phyloP scores from a whole-genome alignment of 2,113 vertebrate genomes.

The Acanthochromis polyacanthus region DNA sequence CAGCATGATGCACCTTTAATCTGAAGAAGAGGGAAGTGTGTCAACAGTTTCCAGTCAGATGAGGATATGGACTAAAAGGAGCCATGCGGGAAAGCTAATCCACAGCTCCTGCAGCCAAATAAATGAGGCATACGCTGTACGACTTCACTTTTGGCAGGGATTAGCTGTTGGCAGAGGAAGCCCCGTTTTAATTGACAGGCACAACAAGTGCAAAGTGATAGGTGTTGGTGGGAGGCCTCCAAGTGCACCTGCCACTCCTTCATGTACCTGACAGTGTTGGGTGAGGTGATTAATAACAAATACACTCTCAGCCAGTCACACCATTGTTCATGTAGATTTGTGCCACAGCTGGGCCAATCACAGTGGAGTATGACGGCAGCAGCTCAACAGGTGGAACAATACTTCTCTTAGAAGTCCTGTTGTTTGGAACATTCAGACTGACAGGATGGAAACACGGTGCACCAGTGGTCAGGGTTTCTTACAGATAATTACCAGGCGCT shows the following conservation, averaged over 20 bases:
- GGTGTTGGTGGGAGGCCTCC: neutral
- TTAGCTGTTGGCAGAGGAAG: conserved; percentile 7
- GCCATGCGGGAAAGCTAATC: neutral
- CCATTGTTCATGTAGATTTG: no score
- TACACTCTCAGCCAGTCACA: no score
- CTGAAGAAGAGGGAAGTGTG: neutral
- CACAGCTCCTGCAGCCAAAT: conserved; percentile 14
- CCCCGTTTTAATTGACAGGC: neutral
- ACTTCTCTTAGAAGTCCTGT: no score
- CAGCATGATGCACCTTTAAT: neutral
- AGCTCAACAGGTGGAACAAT: no score
- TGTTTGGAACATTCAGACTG: no score
- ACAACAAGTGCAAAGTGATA: neutral
- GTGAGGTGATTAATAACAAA: neutral
- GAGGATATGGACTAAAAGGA: conserved; percentile 9
- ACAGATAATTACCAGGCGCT: no score
- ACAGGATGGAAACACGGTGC: no score
- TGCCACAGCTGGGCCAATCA: no score
- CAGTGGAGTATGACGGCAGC: no score
- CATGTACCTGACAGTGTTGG: neutral
- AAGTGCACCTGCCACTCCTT: neutral
- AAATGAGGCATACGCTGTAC: conserved; percentile 8
- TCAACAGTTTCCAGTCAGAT: conserved; percentile 8
- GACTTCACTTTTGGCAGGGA: conserved; percentile 21
- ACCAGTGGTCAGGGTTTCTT: no score